Conservation (phyloP, 2,888 invertebrate species). For the Sacculina carcini region DNA sequence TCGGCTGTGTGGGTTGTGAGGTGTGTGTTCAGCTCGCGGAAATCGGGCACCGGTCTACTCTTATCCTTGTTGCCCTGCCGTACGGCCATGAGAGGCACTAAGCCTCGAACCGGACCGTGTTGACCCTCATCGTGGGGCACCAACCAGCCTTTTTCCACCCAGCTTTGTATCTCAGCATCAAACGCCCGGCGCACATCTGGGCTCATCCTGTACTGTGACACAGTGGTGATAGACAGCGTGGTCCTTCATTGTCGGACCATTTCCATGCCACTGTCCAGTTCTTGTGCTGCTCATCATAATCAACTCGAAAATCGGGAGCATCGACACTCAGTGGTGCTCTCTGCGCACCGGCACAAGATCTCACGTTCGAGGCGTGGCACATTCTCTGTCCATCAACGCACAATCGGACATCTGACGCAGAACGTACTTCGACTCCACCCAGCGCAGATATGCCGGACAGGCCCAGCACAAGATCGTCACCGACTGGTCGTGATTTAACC, state of each 20-base stretch:
- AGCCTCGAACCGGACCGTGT: too few relatives aligned
- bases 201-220: background rate
- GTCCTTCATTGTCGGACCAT: background rate
- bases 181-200: background rate
- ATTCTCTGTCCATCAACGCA: too few relatives aligned
- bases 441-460: background rate
- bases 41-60: constrained; percentile 6
- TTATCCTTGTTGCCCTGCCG: too few relatives aligned
- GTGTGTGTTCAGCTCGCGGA: background rate
- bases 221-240: background rate
- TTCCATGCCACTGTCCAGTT: background rate
- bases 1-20: constrained; percentile 1
- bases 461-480: background rate
- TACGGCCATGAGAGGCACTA: too few relatives aligned
- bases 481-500: background rate
- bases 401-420: too few relatives aligned
- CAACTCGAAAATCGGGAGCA: background rate
- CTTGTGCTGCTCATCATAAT: background rate
- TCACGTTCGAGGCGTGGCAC: too few relatives aligned
- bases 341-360: too few relatives aligned
- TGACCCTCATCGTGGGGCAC: too few relatives aligned
- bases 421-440: background rate
- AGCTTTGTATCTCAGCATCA: background rate
- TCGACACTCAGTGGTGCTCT: background rate
- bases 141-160: too few relatives aligned